A percentile compares a stretch with the other conserved stretches of the same genome.
These are phyloP conservation scores for Tortricodes alternella DNA, from an alignment of 2,888 invertebrate genomes.

Conservation along the genomic window DNA sequence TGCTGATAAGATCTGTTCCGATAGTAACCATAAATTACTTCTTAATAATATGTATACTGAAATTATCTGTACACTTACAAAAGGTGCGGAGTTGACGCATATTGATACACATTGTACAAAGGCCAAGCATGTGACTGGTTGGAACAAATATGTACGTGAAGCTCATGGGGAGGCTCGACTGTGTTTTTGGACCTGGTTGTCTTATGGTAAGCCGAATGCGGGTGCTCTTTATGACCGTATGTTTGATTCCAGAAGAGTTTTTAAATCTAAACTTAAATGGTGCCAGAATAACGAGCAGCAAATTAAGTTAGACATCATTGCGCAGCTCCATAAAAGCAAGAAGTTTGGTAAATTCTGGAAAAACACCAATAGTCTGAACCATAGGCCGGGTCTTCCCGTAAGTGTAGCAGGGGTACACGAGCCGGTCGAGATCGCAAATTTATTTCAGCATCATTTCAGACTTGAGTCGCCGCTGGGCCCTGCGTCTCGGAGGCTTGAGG, in stretches of 20 bases:
- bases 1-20: background rate
- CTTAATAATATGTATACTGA: background rate
- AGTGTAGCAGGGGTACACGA: background rate
- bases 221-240: background rate
- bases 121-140: background rate
- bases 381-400: background rate
- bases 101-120: background rate
- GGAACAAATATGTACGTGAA: background rate
- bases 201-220: background rate
- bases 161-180: background rate
- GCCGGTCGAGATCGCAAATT: background rate
- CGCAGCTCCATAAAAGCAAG: background rate
- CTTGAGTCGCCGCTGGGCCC: no score
- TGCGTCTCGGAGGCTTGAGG: no score
- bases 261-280: slow-evolving; percentile 4
- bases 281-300: background rate
- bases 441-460: background rate
- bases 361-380: background rate
- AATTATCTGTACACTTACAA: background rate
- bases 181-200: background rate
- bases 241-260: background rate
- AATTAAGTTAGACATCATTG: no score
- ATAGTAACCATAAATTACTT: background rate
- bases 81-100: background rate
- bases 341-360: no score